Conservation (phyloP, 2,113 vertebrate genomes). For the Rousettus leschenaultii region DNA sequence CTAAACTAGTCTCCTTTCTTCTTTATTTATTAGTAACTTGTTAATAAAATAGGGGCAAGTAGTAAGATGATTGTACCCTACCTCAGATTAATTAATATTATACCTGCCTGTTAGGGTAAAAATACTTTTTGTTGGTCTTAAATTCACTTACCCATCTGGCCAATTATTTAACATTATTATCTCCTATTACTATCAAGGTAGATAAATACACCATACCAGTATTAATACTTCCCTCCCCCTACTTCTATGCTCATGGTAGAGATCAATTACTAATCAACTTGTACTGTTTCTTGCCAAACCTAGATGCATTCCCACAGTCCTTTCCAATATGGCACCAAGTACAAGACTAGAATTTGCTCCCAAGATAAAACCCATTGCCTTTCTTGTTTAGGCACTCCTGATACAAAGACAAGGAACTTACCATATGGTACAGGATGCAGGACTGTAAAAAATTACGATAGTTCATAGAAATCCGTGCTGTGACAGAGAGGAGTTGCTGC, state of each 20-base stretch:
- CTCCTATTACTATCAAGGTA: neutral
- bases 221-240: neutral
- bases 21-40: neutral
- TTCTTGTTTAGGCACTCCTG: neutral
- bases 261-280: neutral
- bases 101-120: neutral
- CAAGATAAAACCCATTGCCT: neutral
- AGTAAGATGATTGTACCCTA: neutral
- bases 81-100: neutral
- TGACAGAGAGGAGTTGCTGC: neutral
- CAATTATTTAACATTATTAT: neutral
- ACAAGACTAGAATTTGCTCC: neutral
- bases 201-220: neutral
- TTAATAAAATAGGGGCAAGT: neutral
- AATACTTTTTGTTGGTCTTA: conserved; percentile 12
- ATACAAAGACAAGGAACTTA: neutral
- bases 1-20: neutral
- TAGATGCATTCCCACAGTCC: neutral
- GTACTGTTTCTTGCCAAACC: neutral
- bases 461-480: neutral
- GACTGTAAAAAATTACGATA: neutral
- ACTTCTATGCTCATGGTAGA: neutral
- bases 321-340: neutral
- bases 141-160: neutral
- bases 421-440: neutral